Conservation (phyloP, 2,797 vertebrate species). For the Pteronotus mesoamericanus region DNA sequence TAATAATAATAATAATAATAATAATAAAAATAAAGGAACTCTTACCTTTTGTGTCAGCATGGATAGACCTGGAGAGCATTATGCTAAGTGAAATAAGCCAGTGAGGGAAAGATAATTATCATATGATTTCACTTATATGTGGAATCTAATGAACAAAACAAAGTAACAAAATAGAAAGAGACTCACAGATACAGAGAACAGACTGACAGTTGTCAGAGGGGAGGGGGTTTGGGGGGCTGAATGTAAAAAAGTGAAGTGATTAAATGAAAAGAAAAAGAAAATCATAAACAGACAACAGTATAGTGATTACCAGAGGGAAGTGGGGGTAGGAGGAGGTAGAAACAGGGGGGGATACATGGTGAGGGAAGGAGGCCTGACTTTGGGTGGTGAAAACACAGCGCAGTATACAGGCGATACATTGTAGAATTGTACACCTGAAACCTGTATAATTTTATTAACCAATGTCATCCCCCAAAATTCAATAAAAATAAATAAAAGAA, state of each 20-base stretch:
- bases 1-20: no score
- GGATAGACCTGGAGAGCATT: neutral
- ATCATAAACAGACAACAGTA: neutral
- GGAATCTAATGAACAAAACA: neutral
- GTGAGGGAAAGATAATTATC: neutral
- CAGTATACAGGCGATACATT: neutral
- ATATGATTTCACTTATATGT: neutral
- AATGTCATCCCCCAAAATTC: neutral
- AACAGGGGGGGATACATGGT: neutral
- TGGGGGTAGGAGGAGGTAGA: neutral
- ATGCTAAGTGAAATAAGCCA: neutral
- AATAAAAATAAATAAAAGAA: neutral
- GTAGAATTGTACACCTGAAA: neutral
- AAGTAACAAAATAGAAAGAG: neutral
- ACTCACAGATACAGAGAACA: neutral
- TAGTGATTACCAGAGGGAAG: neutral
- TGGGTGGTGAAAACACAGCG: neutral
- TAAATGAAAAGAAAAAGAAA: neutral
- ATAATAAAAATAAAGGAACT: neutral
- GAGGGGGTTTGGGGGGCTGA: neutral
- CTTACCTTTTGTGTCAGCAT: neutral
- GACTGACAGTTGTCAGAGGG: neutral
- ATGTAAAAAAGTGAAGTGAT: neutral
- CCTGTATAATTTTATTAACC: neutral
- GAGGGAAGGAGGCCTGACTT: neutral